Evolutionary conservation across 2,113 vertebrate genomes (phyloP), one percentile per base, ranked within the genome.

Genomic region (Hypomesus transpacificus): DNA sequence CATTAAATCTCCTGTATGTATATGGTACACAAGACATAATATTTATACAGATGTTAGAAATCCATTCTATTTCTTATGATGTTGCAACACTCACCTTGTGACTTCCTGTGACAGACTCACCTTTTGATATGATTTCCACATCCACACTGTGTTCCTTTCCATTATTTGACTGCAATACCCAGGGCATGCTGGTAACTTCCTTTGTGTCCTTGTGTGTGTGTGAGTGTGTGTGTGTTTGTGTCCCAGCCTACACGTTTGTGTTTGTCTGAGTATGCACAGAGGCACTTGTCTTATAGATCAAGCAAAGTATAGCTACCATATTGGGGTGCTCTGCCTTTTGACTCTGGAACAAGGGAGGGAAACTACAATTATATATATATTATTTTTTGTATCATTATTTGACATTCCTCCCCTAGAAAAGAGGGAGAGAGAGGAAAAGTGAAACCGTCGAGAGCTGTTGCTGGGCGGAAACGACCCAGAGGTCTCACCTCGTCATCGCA

Each of bases 271-370:
- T 20, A 4, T 56, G n/a, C 54, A 54, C 53, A 54, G 4, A 56
- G 54, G 54, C 8, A 18, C 54, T 56, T 56, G 54, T 56, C 16
- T 18, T 20, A 56, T 56, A 18, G 54, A 56, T 20, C 11, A 56
- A 46, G 39, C 39, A 46, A 86, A 34, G 67, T 21, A 52, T 8
- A 70, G 80, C 81, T 78, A 70, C 66, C 69, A 73, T 80, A 88
- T 84, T 75, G 74, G 89, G 82, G 84, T 85, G 26, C 83, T 83
- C 78, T 75, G 9, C 56, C 79, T 66, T 70, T 70, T 73, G 50
- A 50, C 69, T 73, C 75, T 51, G 67, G 71, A 70, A 67, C 39
- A n/a, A 71, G 1, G 22, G 74, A 54, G 1, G 22, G 74, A 54
- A 72, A 63, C 53, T 75, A 9, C 1, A 46, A 11, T 46, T 39